phyloP scores from a whole-genome alignment of 2,113 vertebrate species.

The Prunella himalayana region DNA sequence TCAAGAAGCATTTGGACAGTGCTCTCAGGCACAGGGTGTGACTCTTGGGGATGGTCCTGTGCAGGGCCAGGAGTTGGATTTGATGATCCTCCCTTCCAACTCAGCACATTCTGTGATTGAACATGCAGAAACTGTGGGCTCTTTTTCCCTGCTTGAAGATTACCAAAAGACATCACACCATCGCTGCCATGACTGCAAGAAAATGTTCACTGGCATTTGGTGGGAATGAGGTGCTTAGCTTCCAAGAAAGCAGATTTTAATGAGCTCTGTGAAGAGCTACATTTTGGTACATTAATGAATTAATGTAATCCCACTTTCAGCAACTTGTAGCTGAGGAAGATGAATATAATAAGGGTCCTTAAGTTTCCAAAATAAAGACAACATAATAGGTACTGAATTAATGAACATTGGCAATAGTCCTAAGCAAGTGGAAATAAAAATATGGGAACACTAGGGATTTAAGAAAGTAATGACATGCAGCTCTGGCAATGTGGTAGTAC shows the following conservation, averaged over 20 bases:
- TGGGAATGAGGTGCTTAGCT: background rate
- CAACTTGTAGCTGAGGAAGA: background rate
- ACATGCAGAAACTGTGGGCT: background rate
- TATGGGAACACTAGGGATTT: background rate
- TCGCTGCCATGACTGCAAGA: rapidly evolving
- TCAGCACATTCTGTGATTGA: background rate
- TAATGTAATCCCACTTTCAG: background rate
- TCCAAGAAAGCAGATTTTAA: background rate
- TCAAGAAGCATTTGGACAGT: background rate
- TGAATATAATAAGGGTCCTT: background rate
- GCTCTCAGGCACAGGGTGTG: background rate
- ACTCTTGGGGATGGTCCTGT: background rate
- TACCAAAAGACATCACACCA: background rate
- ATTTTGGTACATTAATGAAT: background rate
- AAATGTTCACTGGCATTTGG: background rate
- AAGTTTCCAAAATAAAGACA: background rate
- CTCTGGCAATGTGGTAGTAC: background rate
- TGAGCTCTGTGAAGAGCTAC: background rate
- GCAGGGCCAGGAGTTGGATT: background rate
- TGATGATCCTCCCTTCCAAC: background rate
- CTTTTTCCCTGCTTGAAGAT: background rate
- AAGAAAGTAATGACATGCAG: background rate
- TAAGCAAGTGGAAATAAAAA: background rate
- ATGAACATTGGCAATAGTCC: background rate
- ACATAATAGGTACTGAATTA: background rate